Evolutionary conservation across 2,113 vertebrate genomes (phyloP).

Genomic region (Sterrhoptilus dennistouni): DNA sequence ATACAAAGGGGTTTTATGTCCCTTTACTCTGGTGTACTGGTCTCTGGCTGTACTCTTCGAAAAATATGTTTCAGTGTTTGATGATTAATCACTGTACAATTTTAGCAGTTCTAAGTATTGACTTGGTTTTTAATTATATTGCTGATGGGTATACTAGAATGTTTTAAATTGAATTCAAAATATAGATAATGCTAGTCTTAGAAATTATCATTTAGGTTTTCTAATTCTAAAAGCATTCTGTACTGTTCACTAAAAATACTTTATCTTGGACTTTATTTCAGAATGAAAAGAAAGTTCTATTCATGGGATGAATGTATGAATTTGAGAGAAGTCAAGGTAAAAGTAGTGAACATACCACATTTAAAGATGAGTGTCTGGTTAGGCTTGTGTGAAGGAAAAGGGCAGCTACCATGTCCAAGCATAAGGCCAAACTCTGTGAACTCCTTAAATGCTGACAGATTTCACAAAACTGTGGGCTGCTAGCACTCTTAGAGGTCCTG

Average conservation of each 20-base stretch:
- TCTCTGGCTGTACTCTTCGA: not conserved
- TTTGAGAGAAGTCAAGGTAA: conserved; percentile 97
- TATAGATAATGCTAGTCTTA: not conserved
- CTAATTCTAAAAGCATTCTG: not conserved
- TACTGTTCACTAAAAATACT: not conserved
- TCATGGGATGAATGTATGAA: conserved; percentile 99
- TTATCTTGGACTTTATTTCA: conserved; percentile 64
- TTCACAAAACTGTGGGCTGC: not conserved
- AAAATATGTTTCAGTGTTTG: not conserved
- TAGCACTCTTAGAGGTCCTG: not conserved
- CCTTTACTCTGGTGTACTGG: not conserved
- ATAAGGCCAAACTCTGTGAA: not conserved
- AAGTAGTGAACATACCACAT: not conserved
- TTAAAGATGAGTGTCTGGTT: not conserved
- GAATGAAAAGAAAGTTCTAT: conserved; percentile 99
- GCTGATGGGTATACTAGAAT: not conserved
- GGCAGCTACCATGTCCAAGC: not conserved
- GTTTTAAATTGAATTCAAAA: not conserved
- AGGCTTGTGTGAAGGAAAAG: not conserved
- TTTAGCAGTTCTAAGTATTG: not conserved
- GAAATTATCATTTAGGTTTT: not conserved
- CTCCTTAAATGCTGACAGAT: not conserved
- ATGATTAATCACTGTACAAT: not conserved
- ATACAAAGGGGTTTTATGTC: not conserved
- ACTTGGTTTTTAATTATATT: not conserved